Evolutionary conservation across 2,888 invertebrate species (phyloP).

Genomic region (Leptopterna dolabrata): DNA sequence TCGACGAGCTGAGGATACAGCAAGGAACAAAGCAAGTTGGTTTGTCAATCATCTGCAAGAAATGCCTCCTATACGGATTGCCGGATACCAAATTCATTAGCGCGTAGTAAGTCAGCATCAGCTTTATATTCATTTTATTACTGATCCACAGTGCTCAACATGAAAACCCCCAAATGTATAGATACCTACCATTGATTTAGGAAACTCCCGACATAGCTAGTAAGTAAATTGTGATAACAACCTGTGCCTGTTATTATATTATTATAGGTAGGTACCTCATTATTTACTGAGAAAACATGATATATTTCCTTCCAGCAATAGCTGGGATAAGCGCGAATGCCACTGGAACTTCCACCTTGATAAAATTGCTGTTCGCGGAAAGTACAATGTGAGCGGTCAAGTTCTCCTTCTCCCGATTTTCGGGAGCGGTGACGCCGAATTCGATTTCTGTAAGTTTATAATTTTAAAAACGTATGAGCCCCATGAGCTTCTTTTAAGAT

Average conservation of each 20-base stretch:
- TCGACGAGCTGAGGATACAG: constrained; percentile 61
- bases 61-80: constrained; percentile 62
- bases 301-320: background rate
- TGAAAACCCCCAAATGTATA: too few species aligned
- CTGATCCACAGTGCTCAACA: too few species aligned
- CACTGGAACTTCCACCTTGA: constrained; percentile 67
- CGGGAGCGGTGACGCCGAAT: constrained; percentile 70
- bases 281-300: too few species aligned
- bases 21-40: constrained; percentile 64
- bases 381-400: constrained; percentile 71
- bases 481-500: too few species aligned
- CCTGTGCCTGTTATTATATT: too few species aligned
- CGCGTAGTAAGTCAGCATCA: constrained; percentile 59
- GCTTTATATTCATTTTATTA: too few species aligned
- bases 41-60: constrained; percentile 60
- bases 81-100: constrained; percentile 61
- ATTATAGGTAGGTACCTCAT: too few species aligned
- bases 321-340: constrained; percentile 60
- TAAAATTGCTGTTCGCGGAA: constrained; percentile 70
- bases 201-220: too few species aligned
- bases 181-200: too few species aligned
- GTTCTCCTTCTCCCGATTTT: constrained; percentile 70
- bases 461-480: background rate
- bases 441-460: constrained; percentile 70
- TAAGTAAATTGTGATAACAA: too few species aligned